phyloP scores from a whole-genome alignment of 2,888 invertebrate species.

The Scaptomyza caliginosa region DNA sequence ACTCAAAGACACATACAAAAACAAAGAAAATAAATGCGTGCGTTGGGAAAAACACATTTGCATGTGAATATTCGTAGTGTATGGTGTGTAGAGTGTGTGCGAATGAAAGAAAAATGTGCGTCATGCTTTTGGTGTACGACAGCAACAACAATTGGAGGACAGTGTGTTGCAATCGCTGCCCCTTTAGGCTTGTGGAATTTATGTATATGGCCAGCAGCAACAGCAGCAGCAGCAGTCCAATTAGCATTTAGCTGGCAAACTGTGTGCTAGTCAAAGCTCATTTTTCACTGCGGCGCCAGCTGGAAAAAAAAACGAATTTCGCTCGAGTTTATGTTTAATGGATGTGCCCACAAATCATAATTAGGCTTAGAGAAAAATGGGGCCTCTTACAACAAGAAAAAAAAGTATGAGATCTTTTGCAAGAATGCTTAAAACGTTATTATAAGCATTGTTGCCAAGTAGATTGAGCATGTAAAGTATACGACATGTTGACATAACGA shows the following conservation, averaged over 20 bases:
- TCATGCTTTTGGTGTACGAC: slow-evolving; percentile 38
- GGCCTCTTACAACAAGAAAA: slow-evolving; percentile 1
- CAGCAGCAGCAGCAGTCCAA: slow-evolving; percentile 30
- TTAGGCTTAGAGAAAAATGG: not conserved
- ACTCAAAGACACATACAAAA: slow-evolving; percentile 8
- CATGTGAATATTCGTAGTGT: slow-evolving; percentile 39
- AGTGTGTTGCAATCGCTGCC: slow-evolving; percentile 48
- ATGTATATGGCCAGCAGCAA: slow-evolving; percentile 28
- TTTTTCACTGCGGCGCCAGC: slow-evolving; percentile 52
- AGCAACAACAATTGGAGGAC: slow-evolving; percentile 55
- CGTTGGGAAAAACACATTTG: slow-evolving; percentile 36
- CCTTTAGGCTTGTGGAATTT: slow-evolving; percentile 31
- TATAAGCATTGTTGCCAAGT: not conserved
- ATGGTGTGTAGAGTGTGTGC: slow-evolving; percentile 16
- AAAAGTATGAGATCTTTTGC: slow-evolving; percentile 20
- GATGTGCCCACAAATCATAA: slow-evolving; percentile 46
- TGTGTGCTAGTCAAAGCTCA: slow-evolving; percentile 28
- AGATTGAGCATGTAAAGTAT: slow-evolving; percentile 24
- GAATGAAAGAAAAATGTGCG: slow-evolving; percentile 41
- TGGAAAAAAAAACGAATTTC: slow-evolving; percentile 37
- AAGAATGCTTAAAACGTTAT: slow-evolving; percentile 23
- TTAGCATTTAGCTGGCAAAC: slow-evolving; percentile 47
- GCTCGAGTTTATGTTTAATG: slow-evolving; percentile 39
- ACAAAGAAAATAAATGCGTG: too few relatives aligned
- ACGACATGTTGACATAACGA: slow-evolving; percentile 6